Evolutionary conservation across 2,797 vertebrate species (phyloP).

Genomic region (Austrolebias charrua): DNA sequence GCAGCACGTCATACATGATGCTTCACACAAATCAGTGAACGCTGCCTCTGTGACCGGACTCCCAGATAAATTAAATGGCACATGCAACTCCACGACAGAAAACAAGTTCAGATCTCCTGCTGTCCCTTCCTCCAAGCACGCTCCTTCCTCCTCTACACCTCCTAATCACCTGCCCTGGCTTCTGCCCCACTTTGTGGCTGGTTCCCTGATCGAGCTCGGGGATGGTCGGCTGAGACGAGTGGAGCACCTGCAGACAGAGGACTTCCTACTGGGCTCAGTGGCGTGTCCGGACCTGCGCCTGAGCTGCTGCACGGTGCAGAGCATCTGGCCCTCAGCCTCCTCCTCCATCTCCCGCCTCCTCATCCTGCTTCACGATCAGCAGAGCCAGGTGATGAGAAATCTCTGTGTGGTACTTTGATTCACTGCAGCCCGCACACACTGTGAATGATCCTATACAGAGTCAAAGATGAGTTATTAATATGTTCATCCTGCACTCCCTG

Average conservation of each 20-base stretch:
- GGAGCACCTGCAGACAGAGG: constrained; percentile 79
- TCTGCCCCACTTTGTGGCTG: constrained; percentile 74
- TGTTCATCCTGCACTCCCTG: no score
- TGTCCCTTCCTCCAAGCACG: background rate
- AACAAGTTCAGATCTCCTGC: background rate
- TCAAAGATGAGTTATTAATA: background rate
- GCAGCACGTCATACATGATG: constrained; percentile 22
- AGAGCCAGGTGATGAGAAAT: constrained; percentile 69
- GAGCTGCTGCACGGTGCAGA: constrained; percentile 79
- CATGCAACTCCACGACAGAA: constrained; percentile 27
- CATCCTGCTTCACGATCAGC: constrained; percentile 75
- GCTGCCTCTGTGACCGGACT: constrained; percentile 18
- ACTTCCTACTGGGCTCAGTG: constrained; percentile 76
- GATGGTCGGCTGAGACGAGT: constrained; percentile 76
- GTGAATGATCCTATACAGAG: background rate
- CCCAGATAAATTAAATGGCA: constrained; percentile 3
- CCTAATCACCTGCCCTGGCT: constrained; percentile 62
- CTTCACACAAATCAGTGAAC: constrained; percentile 28
- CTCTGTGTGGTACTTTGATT: background rate
- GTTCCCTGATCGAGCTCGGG: constrained; percentile 79
- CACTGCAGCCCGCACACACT: constrained; percentile 1
- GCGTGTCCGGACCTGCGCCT: constrained; percentile 75
- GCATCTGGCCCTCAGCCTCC: constrained; percentile 62
- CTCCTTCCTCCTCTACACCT: constrained; percentile 31
- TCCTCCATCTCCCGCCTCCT: constrained; percentile 70